Evolutionary conservation across 2,797 vertebrate species (phyloP), one percentile per base, ranked within the genome.

Genomic region (Esox masquinongy): DNA sequence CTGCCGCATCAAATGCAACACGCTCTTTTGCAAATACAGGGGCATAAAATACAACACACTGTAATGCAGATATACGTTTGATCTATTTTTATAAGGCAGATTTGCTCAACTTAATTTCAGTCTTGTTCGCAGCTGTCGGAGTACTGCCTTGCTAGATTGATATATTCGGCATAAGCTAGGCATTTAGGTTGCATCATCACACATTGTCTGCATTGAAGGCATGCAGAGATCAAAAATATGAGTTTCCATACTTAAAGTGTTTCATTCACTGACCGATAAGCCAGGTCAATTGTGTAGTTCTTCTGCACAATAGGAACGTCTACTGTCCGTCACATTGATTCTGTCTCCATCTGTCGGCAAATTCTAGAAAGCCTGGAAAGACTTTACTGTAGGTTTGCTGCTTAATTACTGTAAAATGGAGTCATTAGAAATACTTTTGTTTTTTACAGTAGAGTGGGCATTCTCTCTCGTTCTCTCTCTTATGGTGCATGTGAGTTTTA

Each of bases 101-200:
- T 24, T 61, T 22, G 14, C 24, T 31, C 0, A 64, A 9, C 29
- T 31, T 0, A 66, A 31, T 66, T 66, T 31, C 29, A 11, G 19
- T 22, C 7, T 66, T 53, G 83, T 39, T 83, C 84, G 86, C 82
- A 81, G 80, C 83, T 88, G 86, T 83, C 39, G 39, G 39, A 43
- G 39, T 43, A 1, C 9, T 43, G 83, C 83, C 76, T 77, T 82
- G 88, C 82, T 70, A 43, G 1, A 43, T 7, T 43, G 79, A 76
- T 91, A 85, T 90, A 93, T 91, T 88, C 90, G 56, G 53, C 83
- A 91, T 89, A 82, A 90, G 86, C 39, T 51, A 26, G 81, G 77
- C 88, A 85, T 91, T 83, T 80, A 80, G 74, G 80, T 80, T 85
- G 64, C 63, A 70, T 83, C 80, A 80, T 83, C 12, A 0, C 80